Percentiles rank a stretch among this genome's conserved stretches.
Conservation (phyloP, 2,888 invertebrate species). For the Dicyrtomina minuta region DNA sequence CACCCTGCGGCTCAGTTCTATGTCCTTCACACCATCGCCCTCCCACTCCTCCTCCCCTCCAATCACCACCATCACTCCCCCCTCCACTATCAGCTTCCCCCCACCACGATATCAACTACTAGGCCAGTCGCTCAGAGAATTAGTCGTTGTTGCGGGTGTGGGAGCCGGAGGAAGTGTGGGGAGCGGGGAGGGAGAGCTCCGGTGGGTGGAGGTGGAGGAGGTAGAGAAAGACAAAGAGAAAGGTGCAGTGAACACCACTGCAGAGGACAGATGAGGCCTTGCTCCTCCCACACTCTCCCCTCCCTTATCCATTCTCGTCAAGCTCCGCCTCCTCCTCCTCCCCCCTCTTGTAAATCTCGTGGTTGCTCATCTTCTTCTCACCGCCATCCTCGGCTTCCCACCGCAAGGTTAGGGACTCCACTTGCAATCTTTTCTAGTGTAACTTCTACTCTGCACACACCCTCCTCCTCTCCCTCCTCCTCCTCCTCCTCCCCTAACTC, state of each 20-base stretch:
- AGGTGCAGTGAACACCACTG: neutral
- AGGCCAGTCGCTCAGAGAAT: no score
- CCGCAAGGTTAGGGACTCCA: constrained; percentile 14
- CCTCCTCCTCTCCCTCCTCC: no score
- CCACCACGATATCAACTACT: no score
- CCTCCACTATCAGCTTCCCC: no score
- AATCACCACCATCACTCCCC: no score
- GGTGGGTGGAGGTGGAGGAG: neutral
- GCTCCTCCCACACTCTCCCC: neutral
- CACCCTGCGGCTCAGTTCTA: no score
- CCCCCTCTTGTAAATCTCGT: constrained; percentile 15
- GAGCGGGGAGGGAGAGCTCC: neutral
- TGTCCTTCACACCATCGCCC: no score
- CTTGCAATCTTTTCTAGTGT: neutral
- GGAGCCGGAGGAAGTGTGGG: no score
- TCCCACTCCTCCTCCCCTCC: no score
- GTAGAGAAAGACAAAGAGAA: neutral
- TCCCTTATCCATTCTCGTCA: neutral
- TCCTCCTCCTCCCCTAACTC: no score
- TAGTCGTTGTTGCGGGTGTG: no score
- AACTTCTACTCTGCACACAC: no score
- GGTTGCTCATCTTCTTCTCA: constrained; percentile 16
- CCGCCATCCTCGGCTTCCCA: constrained; percentile 14
- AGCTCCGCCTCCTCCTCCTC: constrained; percentile 14
- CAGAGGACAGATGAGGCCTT: neutral